Conservation (phyloP, 1,140 invertebrate genomes). For the Drosophila carrolli region DNA sequence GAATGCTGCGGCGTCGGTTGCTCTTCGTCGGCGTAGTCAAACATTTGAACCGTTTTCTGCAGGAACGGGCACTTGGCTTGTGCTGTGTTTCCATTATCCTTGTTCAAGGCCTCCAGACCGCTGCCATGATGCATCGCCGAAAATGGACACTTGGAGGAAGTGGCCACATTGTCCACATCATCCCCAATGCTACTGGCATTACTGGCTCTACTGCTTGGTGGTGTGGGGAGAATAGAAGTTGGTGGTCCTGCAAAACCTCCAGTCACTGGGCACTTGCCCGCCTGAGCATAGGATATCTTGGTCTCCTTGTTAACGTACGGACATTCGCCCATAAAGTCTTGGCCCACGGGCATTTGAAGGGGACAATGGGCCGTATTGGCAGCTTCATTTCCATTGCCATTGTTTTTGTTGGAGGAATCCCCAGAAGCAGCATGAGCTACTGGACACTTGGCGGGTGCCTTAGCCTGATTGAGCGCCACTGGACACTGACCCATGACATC, state of each 20-base stretch:
- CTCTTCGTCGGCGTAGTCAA: slow-evolving; percentile 74
- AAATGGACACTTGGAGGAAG: slow-evolving; percentile 78
- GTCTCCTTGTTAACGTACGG: slow-evolving; percentile 84
- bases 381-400: slow-evolving; percentile 26
- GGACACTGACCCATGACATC: slow-evolving; percentile 87
- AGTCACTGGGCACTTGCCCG: slow-evolving; percentile 72
- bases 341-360: slow-evolving; percentile 84
- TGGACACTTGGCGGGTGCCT: slow-evolving; percentile 72
- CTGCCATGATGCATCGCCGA: slow-evolving; percentile 73
- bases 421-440: slow-evolving; percentile 45
- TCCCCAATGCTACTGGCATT: slow-evolving; percentile 50
- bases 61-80: slow-evolving; percentile 85
- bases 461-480: slow-evolving; percentile 79
- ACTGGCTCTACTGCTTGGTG: slow-evolving; percentile 46
- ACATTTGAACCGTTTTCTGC: slow-evolving; percentile 79
- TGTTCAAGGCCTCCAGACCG: slow-evolving; percentile 42
- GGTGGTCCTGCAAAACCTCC: slow-evolving; percentile 13
- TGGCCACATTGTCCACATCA: slow-evolving; percentile 64
- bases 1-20: slow-evolving; percentile 58
- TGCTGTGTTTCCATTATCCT: slow-evolving; percentile 23
- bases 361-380: slow-evolving; percentile 70
- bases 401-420: slow-evolving; percentile 15
- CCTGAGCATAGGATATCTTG: slow-evolving; percentile 61
- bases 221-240: slow-evolving; percentile 60
- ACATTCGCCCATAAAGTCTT: slow-evolving; percentile 86